Base-by-base conservation (phyloP, 2,113 vertebrate species). In the Turnix velox region DNA sequence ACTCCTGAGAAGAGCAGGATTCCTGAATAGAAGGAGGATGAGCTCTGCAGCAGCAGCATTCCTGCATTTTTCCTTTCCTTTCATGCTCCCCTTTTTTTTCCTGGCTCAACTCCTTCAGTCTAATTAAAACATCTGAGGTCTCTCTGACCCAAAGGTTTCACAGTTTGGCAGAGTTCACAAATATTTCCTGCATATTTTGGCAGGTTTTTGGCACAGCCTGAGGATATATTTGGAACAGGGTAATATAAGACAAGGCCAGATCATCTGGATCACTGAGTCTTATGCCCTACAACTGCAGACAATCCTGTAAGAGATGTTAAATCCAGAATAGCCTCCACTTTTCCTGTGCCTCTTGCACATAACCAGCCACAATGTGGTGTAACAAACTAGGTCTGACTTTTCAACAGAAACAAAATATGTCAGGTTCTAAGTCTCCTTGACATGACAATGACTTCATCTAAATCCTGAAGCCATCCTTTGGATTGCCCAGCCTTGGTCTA, bases 401-500 rank as follows among this genome's bases (percentile, higher is more conserved):
- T 66, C 74, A 85, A 72, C 10, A 76, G 90, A 76, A 82, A 87
- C 33, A 87, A 82, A 58, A 85, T 87, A 87, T 25, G 74, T 92
- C 93, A 94, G 75, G 45, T 85, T 94, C 94, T 95, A 92, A 87
- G 84, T 87, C 82, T 93, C 93, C 92, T 95, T 96, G 95, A 95
- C 87, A 94, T 87, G 90, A 94, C 92, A 95, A 76, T 86, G 81
- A 79, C 92, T 95, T 88, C 78, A 85, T 91, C 91, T 95, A 95
- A 96, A 96, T 96, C 10, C 52, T 62, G 89, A 84, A 92, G 71
- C 49, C 33, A 79, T 90, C 66, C 35, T 91, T 92, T 84, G 81
- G 87, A 87, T 91, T 85, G 87, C 77, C 87, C 74, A 94, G 58
- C 92, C 96, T 95, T 96, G 92, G 87, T 82, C 88, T 93, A 92